These are phyloP conservation scores for Mellilla xanthometata DNA, from an alignment of 2,888 invertebrate species.

Conservation along the genomic window DNA sequence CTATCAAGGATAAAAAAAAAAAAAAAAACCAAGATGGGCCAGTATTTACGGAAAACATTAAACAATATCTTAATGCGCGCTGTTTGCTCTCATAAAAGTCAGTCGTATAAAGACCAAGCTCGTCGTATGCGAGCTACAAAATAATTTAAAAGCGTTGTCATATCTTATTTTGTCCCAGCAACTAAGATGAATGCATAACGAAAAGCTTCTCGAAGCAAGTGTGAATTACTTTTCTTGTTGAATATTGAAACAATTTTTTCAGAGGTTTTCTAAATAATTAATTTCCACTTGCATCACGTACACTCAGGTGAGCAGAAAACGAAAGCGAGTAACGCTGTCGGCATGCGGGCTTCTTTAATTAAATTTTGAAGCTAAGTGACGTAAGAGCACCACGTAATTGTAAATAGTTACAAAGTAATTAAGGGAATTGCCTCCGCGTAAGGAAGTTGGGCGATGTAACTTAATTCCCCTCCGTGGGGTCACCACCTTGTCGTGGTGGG, in stretches of 20 bases:
- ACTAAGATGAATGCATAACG: constrained; percentile 1
- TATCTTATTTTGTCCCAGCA: constrained; percentile 3
- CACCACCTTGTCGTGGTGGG: no score
- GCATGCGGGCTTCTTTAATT: constrained; percentile 17
- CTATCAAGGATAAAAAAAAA: no score
- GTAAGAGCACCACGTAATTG: constrained; percentile 22
- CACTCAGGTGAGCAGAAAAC: constrained; percentile 1
- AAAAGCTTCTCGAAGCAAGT: no score
- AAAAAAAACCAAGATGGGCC: no score
- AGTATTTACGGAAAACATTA: neutral
- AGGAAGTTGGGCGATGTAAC: constrained; percentile 23
- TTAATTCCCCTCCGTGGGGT: no score
- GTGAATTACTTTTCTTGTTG: no score
- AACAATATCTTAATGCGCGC: neutral
- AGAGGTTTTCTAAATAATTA: no score
- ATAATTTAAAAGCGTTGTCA: constrained; percentile 8
- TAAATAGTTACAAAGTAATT: constrained; percentile 26
- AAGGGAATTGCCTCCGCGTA: constrained; percentile 20
- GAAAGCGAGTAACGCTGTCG: constrained; percentile 10
- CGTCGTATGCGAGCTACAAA: neutral
- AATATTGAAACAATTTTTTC: no score
- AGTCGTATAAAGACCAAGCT: neutral
- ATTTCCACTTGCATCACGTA: neutral
- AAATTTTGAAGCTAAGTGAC: constrained; percentile 24
- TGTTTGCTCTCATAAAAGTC: neutral